Conservation (phyloP, 2,888 invertebrate genomes). For the Thecophora atra region DNA sequence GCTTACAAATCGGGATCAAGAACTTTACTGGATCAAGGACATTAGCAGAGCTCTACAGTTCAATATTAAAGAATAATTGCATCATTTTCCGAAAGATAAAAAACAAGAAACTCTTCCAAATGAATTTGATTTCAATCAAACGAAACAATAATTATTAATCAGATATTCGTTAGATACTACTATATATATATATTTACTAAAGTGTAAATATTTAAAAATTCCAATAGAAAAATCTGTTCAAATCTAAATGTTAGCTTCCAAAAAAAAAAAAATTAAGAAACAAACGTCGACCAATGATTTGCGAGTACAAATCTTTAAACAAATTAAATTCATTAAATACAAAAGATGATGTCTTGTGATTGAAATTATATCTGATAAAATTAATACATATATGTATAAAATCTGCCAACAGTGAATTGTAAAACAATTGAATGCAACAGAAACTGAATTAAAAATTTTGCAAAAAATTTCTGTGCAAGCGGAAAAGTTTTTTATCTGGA, state of each 20-base stretch:
- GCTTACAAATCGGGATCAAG: conserved; percentile 45
- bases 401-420: too few species aligned
- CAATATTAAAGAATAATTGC: conserved; percentile 16
- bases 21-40: conserved; percentile 13
- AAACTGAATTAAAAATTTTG: too few species aligned
- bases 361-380: conserved; percentile 26
- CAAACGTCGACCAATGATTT: background rate
- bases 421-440: too few species aligned
- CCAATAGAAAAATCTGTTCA: background rate
- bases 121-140: conserved; percentile 26
- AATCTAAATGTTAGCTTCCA: conserved; percentile 3
- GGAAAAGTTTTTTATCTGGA: background rate
- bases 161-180: too few species aligned
- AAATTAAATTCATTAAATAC: too few species aligned
- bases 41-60: conserved; percentile 38
- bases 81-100: conserved; percentile 18
- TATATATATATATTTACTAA: conserved; percentile 46
- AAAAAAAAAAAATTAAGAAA: background rate
- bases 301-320: background rate
- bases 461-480: background rate
- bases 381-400: too few species aligned
- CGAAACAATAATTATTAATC: too few species aligned
- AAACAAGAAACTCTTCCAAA: conserved; percentile 31
- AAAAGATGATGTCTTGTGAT: conserved; percentile 1
- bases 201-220: conserved; percentile 45